A percentile compares a stretch with the other conserved stretches of the same genome.
phyloP scores from a whole-genome alignment of 2,113 vertebrate species.

The Atlantisia rogersi region DNA sequence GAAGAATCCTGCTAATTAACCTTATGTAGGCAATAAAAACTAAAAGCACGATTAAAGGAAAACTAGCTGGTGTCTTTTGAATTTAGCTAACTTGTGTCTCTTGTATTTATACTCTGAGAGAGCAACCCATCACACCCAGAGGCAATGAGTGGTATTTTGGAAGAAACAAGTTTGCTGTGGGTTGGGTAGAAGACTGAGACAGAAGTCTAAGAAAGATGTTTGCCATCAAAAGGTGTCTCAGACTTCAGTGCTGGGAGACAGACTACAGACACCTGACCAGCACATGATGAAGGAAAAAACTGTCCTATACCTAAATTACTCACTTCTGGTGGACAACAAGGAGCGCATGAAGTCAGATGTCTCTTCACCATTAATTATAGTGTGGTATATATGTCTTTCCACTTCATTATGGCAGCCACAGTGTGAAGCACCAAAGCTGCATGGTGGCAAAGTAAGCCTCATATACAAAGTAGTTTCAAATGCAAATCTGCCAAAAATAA shows the following conservation, averaged over 20 bases:
- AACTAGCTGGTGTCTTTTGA: neutral
- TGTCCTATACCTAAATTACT: neutral
- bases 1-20: neutral
- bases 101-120: neutral
- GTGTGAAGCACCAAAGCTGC: neutral
- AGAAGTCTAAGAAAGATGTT: neutral
- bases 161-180: neutral
- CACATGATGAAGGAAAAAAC: neutral
- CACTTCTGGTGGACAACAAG: neutral
- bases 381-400: accelerated
- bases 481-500: neutral
- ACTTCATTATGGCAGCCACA: neutral
- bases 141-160: neutral
- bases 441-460: neutral
- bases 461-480: neutral
- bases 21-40: neutral
- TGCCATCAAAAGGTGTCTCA: neutral
- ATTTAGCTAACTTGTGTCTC: neutral
- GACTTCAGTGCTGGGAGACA: neutral
- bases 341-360: neutral
- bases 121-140: neutral
- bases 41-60: neutral
- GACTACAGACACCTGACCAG: too few relatives aligned
- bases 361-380: neutral
- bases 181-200: neutral